These are phyloP conservation scores for Cephus rjabovi DNA, from an alignment of 2,888 invertebrate species.

Conservation along the genomic window DNA sequence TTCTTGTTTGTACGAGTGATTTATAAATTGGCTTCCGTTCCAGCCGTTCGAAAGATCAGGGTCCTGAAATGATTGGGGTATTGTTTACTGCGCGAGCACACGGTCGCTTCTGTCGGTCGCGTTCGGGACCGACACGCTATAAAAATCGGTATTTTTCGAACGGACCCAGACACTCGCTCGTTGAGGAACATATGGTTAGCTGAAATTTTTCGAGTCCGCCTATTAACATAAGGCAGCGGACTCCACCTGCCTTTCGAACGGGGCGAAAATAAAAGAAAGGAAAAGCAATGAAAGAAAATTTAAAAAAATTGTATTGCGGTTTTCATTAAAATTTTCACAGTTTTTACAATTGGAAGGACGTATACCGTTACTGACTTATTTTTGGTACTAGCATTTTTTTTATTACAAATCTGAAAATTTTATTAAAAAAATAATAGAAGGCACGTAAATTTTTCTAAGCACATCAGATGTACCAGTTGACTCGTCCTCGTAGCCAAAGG, in stretches of 20 bases:
- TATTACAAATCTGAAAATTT: background rate
- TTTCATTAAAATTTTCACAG: background rate
- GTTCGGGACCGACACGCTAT: constrained; percentile 20
- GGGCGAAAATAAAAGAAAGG: background rate
- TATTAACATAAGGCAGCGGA: constrained; percentile 50
- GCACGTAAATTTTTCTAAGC: background rate
- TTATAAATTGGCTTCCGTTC: constrained; percentile 47
- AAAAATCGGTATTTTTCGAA: constrained; percentile 27
- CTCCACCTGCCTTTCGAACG: constrained; percentile 45
- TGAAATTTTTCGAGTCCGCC: constrained; percentile 36
- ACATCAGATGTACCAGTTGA: background rate
- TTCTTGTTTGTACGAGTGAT: constrained; percentile 35
- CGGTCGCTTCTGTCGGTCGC: constrained; percentile 21
- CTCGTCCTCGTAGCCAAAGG: background rate
- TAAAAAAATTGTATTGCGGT: background rate
- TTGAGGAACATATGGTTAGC: constrained; percentile 50
- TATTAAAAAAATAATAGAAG: background rate
- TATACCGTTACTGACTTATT: background rate
- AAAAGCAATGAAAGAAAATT: background rate
- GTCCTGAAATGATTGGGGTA: constrained; percentile 21
- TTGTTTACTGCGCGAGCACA: constrained; percentile 18
- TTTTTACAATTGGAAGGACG: background rate
- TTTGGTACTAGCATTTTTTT: background rate
- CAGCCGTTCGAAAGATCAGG: constrained; percentile 13
- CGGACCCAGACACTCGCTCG: constrained; percentile 12